Percentiles rank a stretch among this genome's conserved stretches.
These are phyloP conservation scores for Beris chalybata DNA, from an alignment of 2,888 invertebrate genomes.

Conservation along the genomic window DNA sequence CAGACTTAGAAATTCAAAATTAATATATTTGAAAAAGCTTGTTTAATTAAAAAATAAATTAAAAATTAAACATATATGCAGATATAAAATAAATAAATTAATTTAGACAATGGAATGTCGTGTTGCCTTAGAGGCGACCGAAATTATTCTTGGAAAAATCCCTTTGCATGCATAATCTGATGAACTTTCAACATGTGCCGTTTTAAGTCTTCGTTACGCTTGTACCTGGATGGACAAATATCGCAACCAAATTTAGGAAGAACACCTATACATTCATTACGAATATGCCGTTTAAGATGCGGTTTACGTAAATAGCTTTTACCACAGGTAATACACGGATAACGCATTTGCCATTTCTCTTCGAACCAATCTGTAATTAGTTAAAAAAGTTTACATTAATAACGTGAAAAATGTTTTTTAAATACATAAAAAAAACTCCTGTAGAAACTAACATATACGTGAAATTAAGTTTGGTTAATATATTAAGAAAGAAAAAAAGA, in stretches of 20 bases:
- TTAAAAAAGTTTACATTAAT: constrained; percentile 12
- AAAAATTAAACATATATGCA: too few species aligned
- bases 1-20: too few species aligned
- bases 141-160: constrained; percentile 21
- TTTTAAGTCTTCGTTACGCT: constrained; percentile 47
- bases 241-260: constrained; percentile 46
- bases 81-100: too few species aligned
- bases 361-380: constrained; percentile 38
- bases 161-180: constrained; percentile 28
- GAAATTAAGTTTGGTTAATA: too few species aligned
- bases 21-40: too few species aligned
- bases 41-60: too few species aligned
- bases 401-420: too few species aligned
- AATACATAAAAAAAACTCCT: too few species aligned
- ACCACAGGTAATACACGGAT: constrained; percentile 46
- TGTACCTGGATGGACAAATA: constrained; percentile 45
- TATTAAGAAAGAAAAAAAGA: too few species aligned
- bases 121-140: too few species aligned
- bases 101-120: too few species aligned
- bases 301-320: constrained; percentile 48
- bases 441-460: too few species aligned
- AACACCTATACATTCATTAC: constrained; percentile 47
- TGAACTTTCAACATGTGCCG: constrained; percentile 45
- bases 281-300: constrained; percentile 47
- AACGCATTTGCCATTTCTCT: constrained; percentile 43